Conservation (phyloP, 2,113 vertebrate genomes). For the Rhegmatorhina hoffmannsi region DNA sequence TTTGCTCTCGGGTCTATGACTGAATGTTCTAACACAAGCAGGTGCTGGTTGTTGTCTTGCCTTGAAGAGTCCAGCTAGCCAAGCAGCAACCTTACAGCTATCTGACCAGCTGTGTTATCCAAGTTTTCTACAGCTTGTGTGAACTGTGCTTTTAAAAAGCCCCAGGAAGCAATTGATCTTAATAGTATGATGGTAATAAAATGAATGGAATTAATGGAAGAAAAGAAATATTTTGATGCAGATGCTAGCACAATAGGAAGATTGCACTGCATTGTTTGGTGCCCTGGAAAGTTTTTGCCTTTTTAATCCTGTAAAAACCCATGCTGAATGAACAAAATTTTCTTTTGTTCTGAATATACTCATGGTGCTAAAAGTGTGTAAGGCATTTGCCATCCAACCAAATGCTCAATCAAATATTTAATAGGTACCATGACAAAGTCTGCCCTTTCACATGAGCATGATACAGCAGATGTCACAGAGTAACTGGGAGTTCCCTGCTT, state of each 20-base stretch:
- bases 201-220: not conserved
- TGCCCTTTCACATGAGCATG: not conserved
- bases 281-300: not conserved
- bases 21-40: conserved; percentile 46
- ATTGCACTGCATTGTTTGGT: not conserved
- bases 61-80: not conserved
- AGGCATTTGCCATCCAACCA: not conserved
- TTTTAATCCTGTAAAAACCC: not conserved
- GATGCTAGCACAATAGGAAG: not conserved
- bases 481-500: conserved; percentile 40
- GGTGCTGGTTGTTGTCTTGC: conserved; percentile 55
- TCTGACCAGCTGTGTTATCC: not conserved
- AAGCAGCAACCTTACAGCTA: conserved; percentile 10
- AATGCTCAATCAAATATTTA: not conserved
- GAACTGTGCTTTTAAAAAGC: not conserved
- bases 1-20: conserved; percentile 38
- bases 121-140: not conserved
- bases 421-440: not conserved
- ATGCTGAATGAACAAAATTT: not conserved
- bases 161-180: not conserved
- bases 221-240: not conserved
- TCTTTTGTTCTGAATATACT: not conserved
- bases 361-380: not conserved
- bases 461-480: not conserved
- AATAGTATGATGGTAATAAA: not conserved